These are phyloP conservation scores for Watsonalla binaria DNA, from an alignment of 2,888 invertebrate genomes.

Conservation along the genomic window DNA sequence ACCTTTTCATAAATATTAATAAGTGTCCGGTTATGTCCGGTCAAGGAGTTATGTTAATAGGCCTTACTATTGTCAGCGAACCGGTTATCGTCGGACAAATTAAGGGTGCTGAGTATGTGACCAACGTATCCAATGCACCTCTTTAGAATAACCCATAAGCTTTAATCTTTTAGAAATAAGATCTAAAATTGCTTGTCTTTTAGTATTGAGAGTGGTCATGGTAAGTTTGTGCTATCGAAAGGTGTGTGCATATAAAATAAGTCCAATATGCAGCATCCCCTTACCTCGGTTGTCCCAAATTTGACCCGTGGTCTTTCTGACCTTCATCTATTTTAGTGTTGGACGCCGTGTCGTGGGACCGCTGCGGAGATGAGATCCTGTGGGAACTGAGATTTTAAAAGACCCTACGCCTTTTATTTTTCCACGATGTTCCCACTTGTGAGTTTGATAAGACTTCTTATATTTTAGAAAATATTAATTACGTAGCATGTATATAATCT, in stretches of 20 bases:
- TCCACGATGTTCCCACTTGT: background rate
- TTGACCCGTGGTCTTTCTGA: slow-evolving; percentile 65
- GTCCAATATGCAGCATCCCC: slow-evolving; percentile 67
- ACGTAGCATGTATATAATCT: too few relatives aligned
- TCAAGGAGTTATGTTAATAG: slow-evolving; percentile 77
- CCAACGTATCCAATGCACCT: slow-evolving; percentile 16
- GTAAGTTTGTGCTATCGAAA: slow-evolving; percentile 43
- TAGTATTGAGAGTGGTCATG: background rate
- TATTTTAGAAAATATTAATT: too few relatives aligned
- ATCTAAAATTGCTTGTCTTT: slow-evolving; percentile 23
- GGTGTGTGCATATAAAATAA: slow-evolving; percentile 74
- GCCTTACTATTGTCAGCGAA: slow-evolving; percentile 58
- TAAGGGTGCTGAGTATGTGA: slow-evolving; percentile 61
- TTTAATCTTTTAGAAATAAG: slow-evolving; percentile 18
- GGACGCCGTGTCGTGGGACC: slow-evolving; percentile 63
- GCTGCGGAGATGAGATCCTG: slow-evolving; percentile 47
- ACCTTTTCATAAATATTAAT: slow-evolving; percentile 68
- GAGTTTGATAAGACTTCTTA: too few relatives aligned
- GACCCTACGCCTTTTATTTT: slow-evolving; percentile 1
- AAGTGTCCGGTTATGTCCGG: slow-evolving; percentile 61
- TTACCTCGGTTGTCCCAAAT: slow-evolving; percentile 39
- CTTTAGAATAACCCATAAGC: background rate
- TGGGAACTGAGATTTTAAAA: slow-evolving; percentile 44
- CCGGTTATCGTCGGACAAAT: slow-evolving; percentile 65
- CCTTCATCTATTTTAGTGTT: slow-evolving; percentile 55